Conservation (phyloP, 2,797 vertebrate species). For the Platyrinchus mystaceus region DNA sequence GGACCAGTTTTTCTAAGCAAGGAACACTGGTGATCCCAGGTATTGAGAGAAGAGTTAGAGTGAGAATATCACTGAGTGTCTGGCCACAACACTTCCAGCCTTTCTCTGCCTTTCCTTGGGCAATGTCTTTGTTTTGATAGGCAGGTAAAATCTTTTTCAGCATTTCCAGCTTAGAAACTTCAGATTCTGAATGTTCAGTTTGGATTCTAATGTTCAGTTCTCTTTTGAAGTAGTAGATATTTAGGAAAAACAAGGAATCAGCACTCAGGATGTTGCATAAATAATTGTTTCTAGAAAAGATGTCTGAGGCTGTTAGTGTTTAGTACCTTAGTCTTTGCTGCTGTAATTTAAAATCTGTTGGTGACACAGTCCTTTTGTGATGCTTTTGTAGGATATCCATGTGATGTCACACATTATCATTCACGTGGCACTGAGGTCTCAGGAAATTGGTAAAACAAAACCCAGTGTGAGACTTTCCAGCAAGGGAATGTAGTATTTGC, state of each 20-base stretch:
- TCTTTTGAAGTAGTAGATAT: background rate
- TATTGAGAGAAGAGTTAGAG: background rate
- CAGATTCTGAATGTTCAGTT: background rate
- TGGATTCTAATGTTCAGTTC: background rate
- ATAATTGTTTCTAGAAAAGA: background rate
- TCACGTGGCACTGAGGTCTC: background rate
- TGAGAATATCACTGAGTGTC: background rate
- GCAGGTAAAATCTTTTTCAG: background rate
- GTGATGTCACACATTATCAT: background rate
- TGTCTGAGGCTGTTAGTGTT: background rate
- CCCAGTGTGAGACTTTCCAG: background rate
- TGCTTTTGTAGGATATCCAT: background rate
- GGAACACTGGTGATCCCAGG: background rate
- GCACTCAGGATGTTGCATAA: background rate
- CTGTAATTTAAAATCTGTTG: background rate
- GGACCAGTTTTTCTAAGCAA: constrained; percentile 19
- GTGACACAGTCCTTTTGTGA: background rate
- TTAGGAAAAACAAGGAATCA: background rate
- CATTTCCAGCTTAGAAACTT: background rate
- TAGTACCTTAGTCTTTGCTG: background rate
- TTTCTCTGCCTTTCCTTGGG: background rate
- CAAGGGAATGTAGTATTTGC: background rate
- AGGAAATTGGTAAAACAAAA: background rate
- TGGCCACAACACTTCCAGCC: accelerated
- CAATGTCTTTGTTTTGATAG: background rate